Conservation (phyloP, 1,140 invertebrate species). For the Atta cephalotes region DNA sequence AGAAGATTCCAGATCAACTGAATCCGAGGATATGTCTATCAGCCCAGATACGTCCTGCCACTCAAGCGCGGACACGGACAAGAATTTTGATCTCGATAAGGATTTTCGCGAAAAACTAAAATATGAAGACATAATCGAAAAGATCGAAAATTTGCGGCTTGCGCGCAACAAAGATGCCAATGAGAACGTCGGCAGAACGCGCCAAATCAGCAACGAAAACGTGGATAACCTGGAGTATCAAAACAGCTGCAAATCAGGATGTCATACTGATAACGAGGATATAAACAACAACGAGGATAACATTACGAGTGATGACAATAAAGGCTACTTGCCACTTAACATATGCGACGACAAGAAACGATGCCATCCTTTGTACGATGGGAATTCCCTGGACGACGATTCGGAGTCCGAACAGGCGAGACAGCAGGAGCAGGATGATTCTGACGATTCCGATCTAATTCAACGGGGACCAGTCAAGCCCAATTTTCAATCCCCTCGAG, state of each 20-base stretch:
- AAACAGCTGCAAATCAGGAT: background rate
- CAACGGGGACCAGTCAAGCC: conserved; percentile 75
- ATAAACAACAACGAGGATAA: conserved; percentile 41
- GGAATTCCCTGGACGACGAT: conserved; percentile 7
- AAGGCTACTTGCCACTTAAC: background rate
- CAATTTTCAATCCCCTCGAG: conserved; percentile 45
- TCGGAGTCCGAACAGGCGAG: background rate
- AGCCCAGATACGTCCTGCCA: conserved; percentile 38
- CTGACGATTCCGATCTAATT: conserved; percentile 67
- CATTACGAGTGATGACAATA: background rate
- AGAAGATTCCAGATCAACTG: conserved; percentile 5
- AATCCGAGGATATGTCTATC: conserved; percentile 20
- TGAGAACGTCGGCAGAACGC: conserved; percentile 8
- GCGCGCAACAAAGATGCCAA: background rate
- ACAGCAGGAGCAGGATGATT: background rate
- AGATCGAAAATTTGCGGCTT: conserved; percentile 67
- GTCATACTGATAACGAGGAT: conserved; percentile 2
- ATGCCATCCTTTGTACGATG: background rate
- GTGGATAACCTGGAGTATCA: background rate
- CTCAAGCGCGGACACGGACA: conserved; percentile 29
- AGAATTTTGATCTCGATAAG: conserved; percentile 30
- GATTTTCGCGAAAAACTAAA: conserved; percentile 45
- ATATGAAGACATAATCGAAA: conserved; percentile 73
- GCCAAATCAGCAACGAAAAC: background rate
- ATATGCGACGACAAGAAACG: conserved; percentile 36